Percentiles rank a stretch among this genome's conserved stretches.
phyloP scores from a whole-genome alignment of 2,797 vertebrate species.

The Sphenopsis melanotis region DNA sequence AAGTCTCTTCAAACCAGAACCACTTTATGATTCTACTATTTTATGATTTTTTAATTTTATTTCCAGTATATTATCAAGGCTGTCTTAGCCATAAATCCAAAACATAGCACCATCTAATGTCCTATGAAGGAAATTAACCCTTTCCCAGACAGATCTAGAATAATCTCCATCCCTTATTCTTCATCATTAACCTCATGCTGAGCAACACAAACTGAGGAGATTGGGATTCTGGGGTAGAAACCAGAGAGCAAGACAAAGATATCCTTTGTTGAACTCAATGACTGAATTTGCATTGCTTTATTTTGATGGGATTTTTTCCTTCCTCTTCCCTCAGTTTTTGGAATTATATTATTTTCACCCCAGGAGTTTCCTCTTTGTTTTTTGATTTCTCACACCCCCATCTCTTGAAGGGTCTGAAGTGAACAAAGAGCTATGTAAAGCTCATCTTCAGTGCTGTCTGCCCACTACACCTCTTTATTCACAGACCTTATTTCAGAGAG shows the following conservation, averaged over 20 bases:
- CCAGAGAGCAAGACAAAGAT: no score
- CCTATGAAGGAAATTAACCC: neutral
- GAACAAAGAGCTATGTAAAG: neutral
- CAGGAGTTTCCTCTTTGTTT: neutral
- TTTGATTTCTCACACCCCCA: fast-evolving
- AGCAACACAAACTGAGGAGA: neutral
- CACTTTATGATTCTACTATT: neutral
- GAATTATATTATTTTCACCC: neutral
- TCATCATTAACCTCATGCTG: neutral
- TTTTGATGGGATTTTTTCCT: neutral
- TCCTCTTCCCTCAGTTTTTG: neutral
- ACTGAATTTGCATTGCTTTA: neutral
- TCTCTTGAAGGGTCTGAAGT: neutral
- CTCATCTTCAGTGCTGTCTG: neutral
- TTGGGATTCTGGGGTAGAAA: neutral
- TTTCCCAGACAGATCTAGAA: neutral
- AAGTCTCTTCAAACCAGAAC: neutral
- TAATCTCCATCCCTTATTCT: neutral
- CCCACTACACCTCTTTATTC: neutral
- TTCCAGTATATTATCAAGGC: neutral
- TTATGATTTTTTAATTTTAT: neutral
- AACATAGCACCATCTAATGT: neutral
- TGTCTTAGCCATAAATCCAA: neutral
- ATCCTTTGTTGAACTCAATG: neutral
- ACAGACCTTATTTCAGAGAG: neutral